Conservation (phyloP, 2,797 vertebrate genomes). For the Delichon dasypus region DNA sequence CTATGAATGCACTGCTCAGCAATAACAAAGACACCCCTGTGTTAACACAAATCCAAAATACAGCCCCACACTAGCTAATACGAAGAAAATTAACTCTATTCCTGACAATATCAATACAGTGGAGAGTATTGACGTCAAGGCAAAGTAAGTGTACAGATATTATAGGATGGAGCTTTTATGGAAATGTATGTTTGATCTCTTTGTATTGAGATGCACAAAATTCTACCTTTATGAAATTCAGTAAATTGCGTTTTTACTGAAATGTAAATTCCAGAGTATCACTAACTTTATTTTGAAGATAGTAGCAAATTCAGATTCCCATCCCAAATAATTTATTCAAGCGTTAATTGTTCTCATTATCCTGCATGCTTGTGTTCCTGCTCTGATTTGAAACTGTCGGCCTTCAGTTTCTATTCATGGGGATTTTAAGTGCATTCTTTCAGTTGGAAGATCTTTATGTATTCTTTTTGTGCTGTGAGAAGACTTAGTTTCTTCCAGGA, state of each 20-base stretch:
- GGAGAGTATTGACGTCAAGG: background rate
- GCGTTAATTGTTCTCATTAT: background rate
- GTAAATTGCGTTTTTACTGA: background rate
- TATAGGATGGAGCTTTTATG: background rate
- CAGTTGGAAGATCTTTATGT: background rate
- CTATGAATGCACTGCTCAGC: background rate
- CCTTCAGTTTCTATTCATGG: background rate
- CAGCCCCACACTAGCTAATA: background rate
- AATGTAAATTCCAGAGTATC: background rate
- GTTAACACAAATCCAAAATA: background rate
- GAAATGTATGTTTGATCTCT: background rate
- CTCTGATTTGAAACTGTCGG: background rate
- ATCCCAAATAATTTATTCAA: background rate
- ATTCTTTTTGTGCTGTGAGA: background rate
- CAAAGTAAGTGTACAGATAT: background rate
- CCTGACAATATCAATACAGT: background rate
- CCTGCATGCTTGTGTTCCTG: background rate
- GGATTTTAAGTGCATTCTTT: background rate
- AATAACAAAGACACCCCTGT: background rate
- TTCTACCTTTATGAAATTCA: background rate
- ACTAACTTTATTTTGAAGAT: background rate
- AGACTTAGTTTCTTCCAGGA: background rate
- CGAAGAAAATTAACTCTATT: background rate
- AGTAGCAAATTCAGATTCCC: background rate
- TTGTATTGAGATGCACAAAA: background rate